Conservation (phyloP, 92 coral and sea anemone genomes). For the Porites rus region DNA sequence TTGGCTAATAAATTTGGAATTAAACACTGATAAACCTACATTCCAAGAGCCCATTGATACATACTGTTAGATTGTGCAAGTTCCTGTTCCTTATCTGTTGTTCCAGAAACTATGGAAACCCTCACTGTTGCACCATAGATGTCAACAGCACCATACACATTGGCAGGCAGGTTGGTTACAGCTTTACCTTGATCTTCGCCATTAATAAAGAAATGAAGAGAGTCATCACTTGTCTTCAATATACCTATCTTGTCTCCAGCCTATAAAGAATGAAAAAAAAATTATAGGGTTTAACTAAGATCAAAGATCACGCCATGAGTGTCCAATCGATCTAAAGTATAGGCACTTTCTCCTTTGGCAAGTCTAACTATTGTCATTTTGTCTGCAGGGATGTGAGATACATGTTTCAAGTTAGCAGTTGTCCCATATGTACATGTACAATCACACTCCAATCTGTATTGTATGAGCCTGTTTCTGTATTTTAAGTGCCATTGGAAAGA, state of each 20-base stretch:
- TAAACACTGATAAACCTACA: not conserved
- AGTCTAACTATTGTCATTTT: too few relatives aligned
- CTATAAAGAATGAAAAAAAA: slow-evolving; percentile 19
- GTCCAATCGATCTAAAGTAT: too few relatives aligned
- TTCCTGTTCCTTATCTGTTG: slow-evolving; percentile 4
- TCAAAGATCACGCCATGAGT: too few relatives aligned
- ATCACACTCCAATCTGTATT: too few relatives aligned
- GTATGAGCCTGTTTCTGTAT: too few relatives aligned
- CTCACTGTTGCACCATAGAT: slow-evolving; percentile 91
- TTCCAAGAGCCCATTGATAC: not conserved
- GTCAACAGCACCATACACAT: slow-evolving; percentile 91
- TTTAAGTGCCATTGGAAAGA: too few relatives aligned
- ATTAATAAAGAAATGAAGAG: slow-evolving; percentile 88
- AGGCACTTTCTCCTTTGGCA: too few relatives aligned
- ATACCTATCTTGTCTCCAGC: slow-evolving; percentile 89
- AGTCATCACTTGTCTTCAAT: slow-evolving; percentile 70
- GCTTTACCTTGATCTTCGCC: slow-evolving; percentile 91
- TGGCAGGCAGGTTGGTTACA: slow-evolving; percentile 68
- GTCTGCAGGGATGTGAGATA: too few relatives aligned
- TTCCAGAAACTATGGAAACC: slow-evolving; percentile 68
- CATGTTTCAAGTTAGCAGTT: too few relatives aligned
- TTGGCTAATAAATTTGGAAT: too few relatives aligned
- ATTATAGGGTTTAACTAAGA: too few relatives aligned
- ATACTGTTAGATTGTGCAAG: slow-evolving; percentile 14
- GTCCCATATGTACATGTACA: too few relatives aligned